phyloP scores from a whole-genome alignment of 2,113 vertebrate species.

The Upupa epops region DNA sequence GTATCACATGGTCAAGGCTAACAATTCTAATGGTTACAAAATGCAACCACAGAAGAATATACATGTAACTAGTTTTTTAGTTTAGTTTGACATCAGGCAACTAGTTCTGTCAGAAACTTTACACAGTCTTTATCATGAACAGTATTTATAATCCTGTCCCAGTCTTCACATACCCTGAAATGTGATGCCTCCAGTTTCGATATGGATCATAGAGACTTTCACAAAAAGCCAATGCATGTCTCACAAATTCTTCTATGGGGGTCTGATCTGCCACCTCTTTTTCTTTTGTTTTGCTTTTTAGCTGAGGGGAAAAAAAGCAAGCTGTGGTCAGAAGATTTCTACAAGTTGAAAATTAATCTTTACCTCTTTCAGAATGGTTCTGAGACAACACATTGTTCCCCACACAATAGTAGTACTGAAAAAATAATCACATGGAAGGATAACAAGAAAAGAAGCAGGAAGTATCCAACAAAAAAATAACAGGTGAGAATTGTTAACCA shows the following conservation, averaged over 20 bases:
- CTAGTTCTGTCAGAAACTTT: not conserved
- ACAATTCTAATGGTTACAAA: not conserved
- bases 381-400: not conserved
- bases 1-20: not conserved
- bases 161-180: slow-evolving; percentile 82
- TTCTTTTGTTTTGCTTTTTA: slow-evolving; percentile 98
- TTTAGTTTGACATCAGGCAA: not conserved
- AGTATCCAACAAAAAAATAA: not conserved
- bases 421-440: not conserved
- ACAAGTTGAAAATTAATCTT: not conserved
- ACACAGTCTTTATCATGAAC: not conserved
- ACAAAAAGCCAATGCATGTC: slow-evolving; percentile 92
- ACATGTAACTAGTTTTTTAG: not conserved
- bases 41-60: not conserved
- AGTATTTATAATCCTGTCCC: not conserved
- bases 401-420: not conserved
- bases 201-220: slow-evolving; percentile 98
- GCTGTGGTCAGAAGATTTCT: not conserved
- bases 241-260: slow-evolving; percentile 94
- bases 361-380: not conserved
- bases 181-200: slow-evolving; percentile 91
- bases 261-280: slow-evolving; percentile 96
- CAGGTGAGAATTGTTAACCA: not conserved
- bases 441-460: not conserved
- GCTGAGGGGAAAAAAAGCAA: slow-evolving; percentile 69